Percentiles rank a stretch among this genome's conserved stretches.
phyloP scores from a whole-genome alignment of 2,888 invertebrate genomes.

The Meta bourneti region DNA sequence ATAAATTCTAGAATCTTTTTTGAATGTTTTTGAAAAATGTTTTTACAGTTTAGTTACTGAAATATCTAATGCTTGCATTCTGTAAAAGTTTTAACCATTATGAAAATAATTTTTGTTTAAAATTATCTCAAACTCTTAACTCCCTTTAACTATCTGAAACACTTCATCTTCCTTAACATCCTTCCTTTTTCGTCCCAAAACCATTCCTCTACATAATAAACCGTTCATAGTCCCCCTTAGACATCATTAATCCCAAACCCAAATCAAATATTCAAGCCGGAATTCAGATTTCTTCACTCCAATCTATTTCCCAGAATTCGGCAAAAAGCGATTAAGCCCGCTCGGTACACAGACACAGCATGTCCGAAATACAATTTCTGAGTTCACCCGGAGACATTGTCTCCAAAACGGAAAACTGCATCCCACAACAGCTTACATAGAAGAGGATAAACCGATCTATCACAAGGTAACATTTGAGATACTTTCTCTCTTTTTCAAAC shows the following conservation, averaged over 20 bases:
- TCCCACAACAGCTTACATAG: background rate
- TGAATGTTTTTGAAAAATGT: too few relatives aligned
- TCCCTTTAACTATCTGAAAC: too few relatives aligned
- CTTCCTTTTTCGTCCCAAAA: background rate
- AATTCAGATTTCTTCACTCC: background rate
- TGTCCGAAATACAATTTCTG: background rate
- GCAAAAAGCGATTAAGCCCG: background rate
- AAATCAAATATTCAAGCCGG: background rate
- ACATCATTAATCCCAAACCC: background rate
- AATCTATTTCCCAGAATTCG: background rate
- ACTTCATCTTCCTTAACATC: background rate
- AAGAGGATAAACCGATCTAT: conserved; percentile 47
- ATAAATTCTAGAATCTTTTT: too few relatives aligned
- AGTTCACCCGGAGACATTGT: background rate
- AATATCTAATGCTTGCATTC: too few relatives aligned
- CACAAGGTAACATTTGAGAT: conserved; percentile 47
- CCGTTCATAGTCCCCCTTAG: background rate
- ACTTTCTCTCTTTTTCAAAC: conserved; percentile 41
- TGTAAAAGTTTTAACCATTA: too few relatives aligned
- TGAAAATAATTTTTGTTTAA: too few relatives aligned
- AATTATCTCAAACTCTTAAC: too few relatives aligned
- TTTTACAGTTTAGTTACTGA: too few relatives aligned
- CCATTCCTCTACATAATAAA: background rate
- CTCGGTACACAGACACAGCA: background rate
- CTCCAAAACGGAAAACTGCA: background rate